phyloP scores from a whole-genome alignment of 2,113 vertebrate species.

The Gasterosteus aculeatus region DNA sequence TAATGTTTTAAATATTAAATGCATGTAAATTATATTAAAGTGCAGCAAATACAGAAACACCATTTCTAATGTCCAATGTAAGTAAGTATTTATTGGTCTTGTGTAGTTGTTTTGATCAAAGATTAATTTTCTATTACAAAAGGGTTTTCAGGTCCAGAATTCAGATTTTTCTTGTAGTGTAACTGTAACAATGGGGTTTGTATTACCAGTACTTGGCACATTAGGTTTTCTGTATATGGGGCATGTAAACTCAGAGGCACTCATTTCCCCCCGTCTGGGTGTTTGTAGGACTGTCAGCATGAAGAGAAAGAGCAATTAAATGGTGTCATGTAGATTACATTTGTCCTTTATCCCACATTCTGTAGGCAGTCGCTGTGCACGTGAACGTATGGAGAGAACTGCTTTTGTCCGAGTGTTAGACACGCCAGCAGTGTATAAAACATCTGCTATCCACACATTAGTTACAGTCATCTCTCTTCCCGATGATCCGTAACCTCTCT shows the following conservation, averaged over 20 bases:
- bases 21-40: not conserved
- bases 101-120: too few relatives aligned
- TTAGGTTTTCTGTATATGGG: not conserved
- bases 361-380: not conserved
- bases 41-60: not conserved
- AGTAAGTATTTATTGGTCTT: not conserved
- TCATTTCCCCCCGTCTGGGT: not conserved
- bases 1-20: not conserved
- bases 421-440: not conserved
- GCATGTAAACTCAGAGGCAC: not conserved
- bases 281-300: not conserved
- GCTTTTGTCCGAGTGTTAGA: conserved; percentile 10
- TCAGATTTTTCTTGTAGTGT: not conserved
- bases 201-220: not conserved
- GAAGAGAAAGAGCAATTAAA: conserved; percentile 2
- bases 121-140: not conserved
- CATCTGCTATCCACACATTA: conserved; percentile 23
- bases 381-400: not conserved
- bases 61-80: not conserved
- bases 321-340: conserved; percentile 4
- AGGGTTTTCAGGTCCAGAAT: not conserved
- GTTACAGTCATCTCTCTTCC: conserved; percentile 20
- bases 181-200: not conserved
- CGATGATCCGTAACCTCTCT: conserved; percentile 4
- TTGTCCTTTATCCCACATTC: not conserved